Conservation (phyloP, 2,797 vertebrate genomes). For the Crenuchus spilurus region DNA sequence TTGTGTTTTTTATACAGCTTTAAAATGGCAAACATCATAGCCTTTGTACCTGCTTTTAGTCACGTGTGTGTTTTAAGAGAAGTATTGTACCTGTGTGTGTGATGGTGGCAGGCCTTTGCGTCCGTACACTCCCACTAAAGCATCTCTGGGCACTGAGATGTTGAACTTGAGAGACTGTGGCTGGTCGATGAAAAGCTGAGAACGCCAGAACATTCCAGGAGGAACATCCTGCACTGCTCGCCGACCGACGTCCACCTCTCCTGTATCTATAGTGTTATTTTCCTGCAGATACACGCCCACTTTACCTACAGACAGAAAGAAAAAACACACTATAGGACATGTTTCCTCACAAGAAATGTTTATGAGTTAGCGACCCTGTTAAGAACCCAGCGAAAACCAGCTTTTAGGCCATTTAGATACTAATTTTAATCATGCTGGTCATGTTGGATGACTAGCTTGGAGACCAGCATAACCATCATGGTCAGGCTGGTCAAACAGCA, state of each 20-base stretch:
- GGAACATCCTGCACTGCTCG: constrained; percentile 91
- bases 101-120: constrained; percentile 96
- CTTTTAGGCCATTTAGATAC: no score
- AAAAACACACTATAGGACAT: no score
- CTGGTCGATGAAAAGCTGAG: constrained; percentile 94
- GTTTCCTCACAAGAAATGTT: no score
- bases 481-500: no score
- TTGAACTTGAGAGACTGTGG: constrained; percentile 98
- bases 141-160: constrained; percentile 96
- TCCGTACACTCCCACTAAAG: constrained; percentile 94
- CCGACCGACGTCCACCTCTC: constrained; percentile 93
- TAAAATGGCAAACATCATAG: no score
- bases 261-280: constrained; percentile 97
- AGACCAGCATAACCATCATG: no score
- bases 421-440: no score
- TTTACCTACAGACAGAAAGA: constrained; percentile 78
- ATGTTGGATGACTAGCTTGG: no score
- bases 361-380: no score
- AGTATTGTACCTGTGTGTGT: constrained; percentile 92
- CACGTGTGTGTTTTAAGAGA: background rate
- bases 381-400: no score
- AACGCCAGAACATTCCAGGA: constrained; percentile 96
- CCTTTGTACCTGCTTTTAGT: background rate
- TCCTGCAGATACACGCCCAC: constrained; percentile 87
- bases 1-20: no score